phyloP scores from a whole-genome alignment of 2,113 vertebrate genomes.

The Cyanocitta stelleri region DNA sequence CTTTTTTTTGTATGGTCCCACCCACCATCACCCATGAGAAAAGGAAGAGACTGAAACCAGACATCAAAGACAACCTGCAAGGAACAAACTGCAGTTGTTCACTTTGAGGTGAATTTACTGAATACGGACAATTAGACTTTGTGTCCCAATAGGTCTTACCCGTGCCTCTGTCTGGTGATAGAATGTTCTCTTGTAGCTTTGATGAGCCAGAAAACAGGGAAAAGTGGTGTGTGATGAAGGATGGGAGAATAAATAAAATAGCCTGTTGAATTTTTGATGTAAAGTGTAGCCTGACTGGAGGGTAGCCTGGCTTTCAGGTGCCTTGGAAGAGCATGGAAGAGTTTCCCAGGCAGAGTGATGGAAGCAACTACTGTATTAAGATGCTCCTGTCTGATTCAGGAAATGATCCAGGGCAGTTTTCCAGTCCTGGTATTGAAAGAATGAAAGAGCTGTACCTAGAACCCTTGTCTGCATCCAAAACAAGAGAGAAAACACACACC shows the following conservation, averaged over 20 bases:
- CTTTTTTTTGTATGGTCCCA: background rate
- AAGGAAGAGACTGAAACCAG: background rate
- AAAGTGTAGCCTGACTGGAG: background rate
- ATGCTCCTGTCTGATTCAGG: background rate
- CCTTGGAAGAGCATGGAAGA: background rate
- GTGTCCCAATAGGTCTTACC: background rate
- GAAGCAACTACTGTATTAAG: background rate
- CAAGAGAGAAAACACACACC: background rate
- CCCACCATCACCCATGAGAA: background rate
- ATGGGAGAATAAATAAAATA: background rate
- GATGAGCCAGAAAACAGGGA: background rate
- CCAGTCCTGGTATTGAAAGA: background rate
- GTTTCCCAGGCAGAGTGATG: background rate
- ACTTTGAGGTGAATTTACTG: background rate
- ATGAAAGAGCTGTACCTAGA: background rate
- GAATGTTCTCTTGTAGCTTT: background rate
- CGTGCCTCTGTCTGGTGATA: background rate
- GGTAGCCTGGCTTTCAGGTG: background rate
- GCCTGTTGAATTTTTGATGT: background rate
- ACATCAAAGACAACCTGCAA: background rate
- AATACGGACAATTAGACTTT: background rate
- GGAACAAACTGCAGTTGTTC: fast-evolving
- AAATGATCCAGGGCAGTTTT: background rate
- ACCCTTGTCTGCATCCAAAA: background rate
- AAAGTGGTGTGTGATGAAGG: background rate